A percentile compares a stretch with the other conserved stretches of the same genome.
These are phyloP conservation scores for Varanus salvator DNA, from an alignment of 2,113 vertebrate genomes.

Conservation along the genomic window DNA sequence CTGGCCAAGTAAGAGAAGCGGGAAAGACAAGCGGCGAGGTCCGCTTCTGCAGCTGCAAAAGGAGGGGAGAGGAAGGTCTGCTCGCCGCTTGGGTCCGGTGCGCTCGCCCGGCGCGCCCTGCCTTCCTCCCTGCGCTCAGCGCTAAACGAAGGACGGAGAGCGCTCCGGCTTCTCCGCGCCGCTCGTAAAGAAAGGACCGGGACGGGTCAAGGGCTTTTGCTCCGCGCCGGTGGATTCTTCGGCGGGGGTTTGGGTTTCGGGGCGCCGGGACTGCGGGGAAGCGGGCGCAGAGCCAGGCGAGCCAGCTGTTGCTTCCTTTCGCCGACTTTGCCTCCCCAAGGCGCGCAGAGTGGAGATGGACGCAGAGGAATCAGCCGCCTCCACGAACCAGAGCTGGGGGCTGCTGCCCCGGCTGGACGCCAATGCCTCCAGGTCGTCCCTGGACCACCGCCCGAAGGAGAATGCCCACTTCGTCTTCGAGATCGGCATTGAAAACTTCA, in stretches of 20 bases:
- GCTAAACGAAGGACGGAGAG: not conserved
- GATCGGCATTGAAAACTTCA: conserved; percentile 89
- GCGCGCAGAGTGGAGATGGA: not conserved
- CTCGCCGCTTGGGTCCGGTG: not conserved
- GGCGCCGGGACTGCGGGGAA: not conserved
- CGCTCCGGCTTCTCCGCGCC: not conserved
- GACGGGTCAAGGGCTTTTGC: too few species aligned
- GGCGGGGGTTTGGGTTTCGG: not conserved
- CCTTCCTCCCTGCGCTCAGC: too few species aligned
- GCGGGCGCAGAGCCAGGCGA: too few species aligned
- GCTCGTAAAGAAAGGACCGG: not conserved
- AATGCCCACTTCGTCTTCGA: conserved; percentile 76
- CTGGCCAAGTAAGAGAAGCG: not conserved
- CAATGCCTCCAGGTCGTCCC: conserved; percentile 61
- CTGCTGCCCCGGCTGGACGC: conserved; percentile 42
- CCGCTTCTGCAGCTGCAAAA: not conserved
- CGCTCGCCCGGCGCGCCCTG: too few species aligned
- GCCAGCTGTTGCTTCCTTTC: not conserved
- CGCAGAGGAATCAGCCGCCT: conserved; percentile 46
- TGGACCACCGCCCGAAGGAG: not conserved
- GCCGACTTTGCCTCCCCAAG: not conserved
- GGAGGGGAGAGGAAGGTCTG: not conserved
- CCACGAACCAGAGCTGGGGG: conserved; percentile 65
- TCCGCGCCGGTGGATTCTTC: conserved; percentile 15
- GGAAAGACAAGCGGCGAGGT: not conserved